Evolutionary conservation across 1,140 invertebrate genomes (phyloP).

Genomic region (Drosophila kepulauana): DNA sequence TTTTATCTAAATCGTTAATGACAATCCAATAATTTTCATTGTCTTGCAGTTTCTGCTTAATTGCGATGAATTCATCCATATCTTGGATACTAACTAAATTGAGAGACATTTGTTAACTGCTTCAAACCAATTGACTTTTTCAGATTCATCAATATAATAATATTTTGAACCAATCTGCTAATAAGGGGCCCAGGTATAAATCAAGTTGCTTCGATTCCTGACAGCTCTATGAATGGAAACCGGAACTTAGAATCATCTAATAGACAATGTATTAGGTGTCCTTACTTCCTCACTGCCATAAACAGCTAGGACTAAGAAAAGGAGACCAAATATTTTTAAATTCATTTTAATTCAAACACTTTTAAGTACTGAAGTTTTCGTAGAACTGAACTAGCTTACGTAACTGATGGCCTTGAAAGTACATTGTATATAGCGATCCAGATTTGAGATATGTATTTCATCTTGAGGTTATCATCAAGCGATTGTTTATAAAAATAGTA

Average conservation of each 20-base stretch:
- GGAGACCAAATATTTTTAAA: neutral
- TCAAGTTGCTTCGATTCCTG: neutral
- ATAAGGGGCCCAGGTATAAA: neutral
- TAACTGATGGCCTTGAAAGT: too few species aligned
- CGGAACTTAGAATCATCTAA: neutral
- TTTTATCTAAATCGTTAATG: constrained; percentile 2
- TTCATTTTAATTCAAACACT: neutral
- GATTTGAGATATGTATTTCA: too few species aligned
- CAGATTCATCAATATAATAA: constrained; percentile 3
- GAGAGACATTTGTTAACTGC: neutral
- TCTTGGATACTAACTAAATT: constrained; percentile 9
- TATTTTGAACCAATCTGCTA: constrained; percentile 5
- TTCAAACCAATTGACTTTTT: neutral
- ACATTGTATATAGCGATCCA: too few species aligned
- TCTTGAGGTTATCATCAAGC: too few species aligned
- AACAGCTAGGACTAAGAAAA: neutral
- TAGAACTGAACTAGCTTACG: too few species aligned
- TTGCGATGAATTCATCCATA: neutral
- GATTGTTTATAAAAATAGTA: too few species aligned
- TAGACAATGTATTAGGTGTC: neutral
- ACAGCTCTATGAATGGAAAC: neutral
- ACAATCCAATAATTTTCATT: constrained; percentile 14
- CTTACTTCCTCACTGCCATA: neutral
- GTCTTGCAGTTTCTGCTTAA: neutral
- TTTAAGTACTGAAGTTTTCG: neutral